phyloP scores from a whole-genome alignment of 2,797 vertebrate genomes.

The Macroramphosus scolopax region DNA sequence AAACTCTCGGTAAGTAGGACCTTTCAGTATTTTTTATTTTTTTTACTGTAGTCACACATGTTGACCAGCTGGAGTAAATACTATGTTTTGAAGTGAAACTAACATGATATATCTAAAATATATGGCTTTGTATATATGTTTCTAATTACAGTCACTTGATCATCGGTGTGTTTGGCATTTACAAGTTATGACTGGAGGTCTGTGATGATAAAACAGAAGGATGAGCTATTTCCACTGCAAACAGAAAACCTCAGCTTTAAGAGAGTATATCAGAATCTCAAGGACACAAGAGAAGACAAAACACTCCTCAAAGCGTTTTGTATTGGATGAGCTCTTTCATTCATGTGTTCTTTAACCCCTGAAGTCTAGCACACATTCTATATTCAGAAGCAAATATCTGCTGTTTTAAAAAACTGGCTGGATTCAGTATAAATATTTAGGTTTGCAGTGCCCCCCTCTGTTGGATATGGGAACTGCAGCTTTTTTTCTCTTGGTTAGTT shows the following conservation, averaged over 20 bases:
- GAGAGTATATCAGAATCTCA: slow-evolving; percentile 31
- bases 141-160: too few relatives aligned
- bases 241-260: slow-evolving; percentile 1
- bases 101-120: too few relatives aligned
- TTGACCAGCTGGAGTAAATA: too few relatives aligned
- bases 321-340: slow-evolving; percentile 12
- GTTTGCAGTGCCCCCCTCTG: slow-evolving; percentile 59
- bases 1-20: slow-evolving; percentile 15
- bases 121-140: too few relatives aligned
- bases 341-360: background rate
- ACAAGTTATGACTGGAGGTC: too few relatives aligned
- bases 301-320: slow-evolving; percentile 12
- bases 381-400: background rate
- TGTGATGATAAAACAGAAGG: too few relatives aligned
- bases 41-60: background rate
- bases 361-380: background rate
- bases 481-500: background rate
- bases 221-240: too few relatives aligned
- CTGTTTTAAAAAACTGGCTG: slow-evolving; percentile 7
- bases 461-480: background rate
- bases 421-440: background rate
- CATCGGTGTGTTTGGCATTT: too few relatives aligned
- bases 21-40: slow-evolving; percentile 15
- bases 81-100: too few relatives aligned
- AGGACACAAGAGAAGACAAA: slow-evolving; percentile 27